Conservation (phyloP, 2,797 vertebrate genomes). For the Natrix natrix region DNA sequence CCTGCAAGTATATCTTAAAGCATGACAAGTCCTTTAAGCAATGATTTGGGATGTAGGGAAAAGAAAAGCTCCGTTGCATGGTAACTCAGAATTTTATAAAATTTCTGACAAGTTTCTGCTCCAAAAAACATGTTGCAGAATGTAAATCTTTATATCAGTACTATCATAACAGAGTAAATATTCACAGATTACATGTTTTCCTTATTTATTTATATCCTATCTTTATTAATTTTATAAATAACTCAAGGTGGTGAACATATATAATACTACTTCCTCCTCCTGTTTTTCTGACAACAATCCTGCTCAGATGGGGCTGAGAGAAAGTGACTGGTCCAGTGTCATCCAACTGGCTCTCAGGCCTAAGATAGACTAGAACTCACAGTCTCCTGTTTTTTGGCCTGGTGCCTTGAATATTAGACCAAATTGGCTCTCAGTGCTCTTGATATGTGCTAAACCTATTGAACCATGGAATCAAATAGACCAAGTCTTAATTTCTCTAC, state of each 20-base stretch:
- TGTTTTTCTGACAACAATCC: not conserved
- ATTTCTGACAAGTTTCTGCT: not conserved
- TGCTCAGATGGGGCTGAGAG: not conserved
- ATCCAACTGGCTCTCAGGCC: not conserved
- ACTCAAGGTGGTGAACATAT: not conserved
- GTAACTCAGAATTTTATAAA: not conserved
- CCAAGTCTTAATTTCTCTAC: not conserved
- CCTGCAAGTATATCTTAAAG: not conserved
- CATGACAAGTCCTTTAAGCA: not conserved
- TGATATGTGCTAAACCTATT: not conserved
- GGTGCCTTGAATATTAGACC: not conserved
- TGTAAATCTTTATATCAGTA: not conserved
- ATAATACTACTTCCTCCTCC: not conserved
- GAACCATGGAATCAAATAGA: not conserved
- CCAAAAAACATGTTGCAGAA: not conserved
- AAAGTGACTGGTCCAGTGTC: not conserved
- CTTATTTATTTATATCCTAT: not conserved
- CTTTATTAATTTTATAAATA: not conserved
- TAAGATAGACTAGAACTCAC: not conserved
- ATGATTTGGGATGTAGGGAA: not conserved
- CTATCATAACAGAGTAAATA: not conserved
- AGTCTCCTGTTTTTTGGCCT: not conserved
- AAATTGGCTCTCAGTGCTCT: not conserved
- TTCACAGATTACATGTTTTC: not conserved
- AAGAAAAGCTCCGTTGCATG: not conserved